Evolutionary conservation across 2,888 invertebrate species (phyloP), one percentile per base, ranked within the genome.

Genomic region (Endotricha flammealis): DNA sequence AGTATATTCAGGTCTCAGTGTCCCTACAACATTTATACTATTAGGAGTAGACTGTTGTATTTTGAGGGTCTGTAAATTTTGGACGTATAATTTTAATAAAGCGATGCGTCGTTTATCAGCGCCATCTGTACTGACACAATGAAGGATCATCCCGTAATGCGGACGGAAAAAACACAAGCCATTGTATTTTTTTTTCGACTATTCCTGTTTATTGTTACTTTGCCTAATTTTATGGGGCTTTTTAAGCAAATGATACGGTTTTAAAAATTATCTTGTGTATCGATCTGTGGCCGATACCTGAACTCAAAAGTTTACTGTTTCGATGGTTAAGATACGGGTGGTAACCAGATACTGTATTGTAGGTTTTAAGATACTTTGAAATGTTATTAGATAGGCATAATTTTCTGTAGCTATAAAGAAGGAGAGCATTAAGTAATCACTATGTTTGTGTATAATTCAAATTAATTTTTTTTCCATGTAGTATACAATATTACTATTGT

Each of bases 201-300:
- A 73, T 73, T 70, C 71, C 70, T 64, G 70, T 61, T 69, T 68
- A 78, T 85, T 85, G 82, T 83, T 71, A 65, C 59, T 59, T 66
- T 79, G 74, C 73, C 73, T 78, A 77, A 82, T 82, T 80, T 82
- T 72, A 77, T 79, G 72, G 79, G 76, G 76, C 76, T 80, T 81
- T 85, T 85, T 83, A 82, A 76, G 82, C 83, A 81, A 86, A 83
- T 86, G 85, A 85, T 81, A 85, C 71, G 77, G 73, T 74, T 73
- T 79, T 83, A 85, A 81, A n/a, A 82, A 67, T 46, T 55, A 50
- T 64, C 79, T 75, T 47, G 67, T 71, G 76, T 53, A 46, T 42
- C 28, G 35, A 44, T 47, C 44, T 12, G 34, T 32, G 28, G 28
- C 29, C 35, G 44, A 51, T 67, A 61, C 27, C 16, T 3, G 20